Conservation (phyloP, 37 sponge, comb jelly and placozoan species). For the Mnemiopsis leidyi region DNA sequence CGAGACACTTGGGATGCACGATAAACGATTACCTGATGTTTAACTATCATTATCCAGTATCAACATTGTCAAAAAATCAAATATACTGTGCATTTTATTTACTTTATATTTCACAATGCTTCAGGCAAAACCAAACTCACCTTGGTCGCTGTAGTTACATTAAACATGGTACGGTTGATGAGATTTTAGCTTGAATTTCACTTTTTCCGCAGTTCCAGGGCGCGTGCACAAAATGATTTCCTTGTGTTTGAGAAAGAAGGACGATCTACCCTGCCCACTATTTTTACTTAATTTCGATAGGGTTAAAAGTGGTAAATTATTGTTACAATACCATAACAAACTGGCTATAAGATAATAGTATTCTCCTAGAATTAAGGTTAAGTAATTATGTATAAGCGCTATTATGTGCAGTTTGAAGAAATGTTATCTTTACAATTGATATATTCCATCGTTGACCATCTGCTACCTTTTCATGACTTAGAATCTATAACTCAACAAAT, state of each 20-base stretch:
- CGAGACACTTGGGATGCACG: no score
- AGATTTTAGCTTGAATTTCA: no score
- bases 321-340: not conserved
- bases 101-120: no score
- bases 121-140: no score
- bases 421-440: not conserved
- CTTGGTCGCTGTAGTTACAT: no score
- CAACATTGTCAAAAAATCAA: no score
- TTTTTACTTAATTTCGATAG: constrained; percentile 59
- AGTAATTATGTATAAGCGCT: not conserved
- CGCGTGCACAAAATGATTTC: not conserved
- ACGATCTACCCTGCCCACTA: not conserved
- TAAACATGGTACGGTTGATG: no score
- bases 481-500: not conserved
- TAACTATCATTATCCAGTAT: no score
- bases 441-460: not conserved
- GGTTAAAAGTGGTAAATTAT: constrained; percentile 21
- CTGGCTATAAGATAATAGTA: not conserved
- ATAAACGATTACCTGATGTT: no score
- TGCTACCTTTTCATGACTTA: not conserved
- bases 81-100: no score
- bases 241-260: not conserved
- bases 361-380: not conserved
- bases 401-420: not conserved
- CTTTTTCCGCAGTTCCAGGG: no score